Percentiles rank a stretch among this genome's conserved stretches.
phyloP scores from a whole-genome alignment of 2,888 invertebrate genomes.

The Leucophenga montana region DNA sequence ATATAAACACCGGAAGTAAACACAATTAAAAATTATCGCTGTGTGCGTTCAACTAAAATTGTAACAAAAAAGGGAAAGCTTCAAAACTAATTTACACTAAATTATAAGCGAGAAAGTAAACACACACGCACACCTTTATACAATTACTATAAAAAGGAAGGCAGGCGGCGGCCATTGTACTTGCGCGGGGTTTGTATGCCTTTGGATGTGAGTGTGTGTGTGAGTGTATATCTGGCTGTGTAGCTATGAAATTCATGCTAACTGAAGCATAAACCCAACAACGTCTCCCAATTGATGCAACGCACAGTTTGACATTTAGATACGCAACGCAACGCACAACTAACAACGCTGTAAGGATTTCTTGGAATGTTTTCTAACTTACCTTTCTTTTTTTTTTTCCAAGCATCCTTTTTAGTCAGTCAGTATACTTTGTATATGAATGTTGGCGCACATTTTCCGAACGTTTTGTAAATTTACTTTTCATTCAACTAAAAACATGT shows the following conservation, averaged over 20 bases:
- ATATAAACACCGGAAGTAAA: slow-evolving; percentile 38
- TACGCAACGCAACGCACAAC: no score
- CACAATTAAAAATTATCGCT: slow-evolving; percentile 59
- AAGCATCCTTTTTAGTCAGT: slow-evolving; percentile 10
- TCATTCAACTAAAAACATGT: slow-evolving; percentile 46
- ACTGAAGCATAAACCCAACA: no score
- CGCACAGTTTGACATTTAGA: no score
- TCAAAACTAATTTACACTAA: slow-evolving; percentile 62
- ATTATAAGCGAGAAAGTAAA: slow-evolving; percentile 41
- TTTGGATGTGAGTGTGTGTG: slow-evolving; percentile 14
- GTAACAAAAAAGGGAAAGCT: slow-evolving; percentile 31
- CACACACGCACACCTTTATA: slow-evolving; percentile 47
- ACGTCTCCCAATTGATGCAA: no score
- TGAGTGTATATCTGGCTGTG: slow-evolving; percentile 21
- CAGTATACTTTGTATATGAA: slow-evolving; percentile 28
- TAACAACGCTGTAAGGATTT: no score
- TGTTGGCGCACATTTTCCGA: no score
- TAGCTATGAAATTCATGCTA: slow-evolving; percentile 23
- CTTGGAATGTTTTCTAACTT: neutral
- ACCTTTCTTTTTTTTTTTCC: slow-evolving; percentile 37
- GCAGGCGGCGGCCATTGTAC: slow-evolving; percentile 33
- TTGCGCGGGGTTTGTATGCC: neutral
- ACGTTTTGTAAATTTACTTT: slow-evolving; percentile 59
- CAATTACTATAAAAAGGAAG: slow-evolving; percentile 31
- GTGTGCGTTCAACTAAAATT: slow-evolving; percentile 2